Conservation (phyloP, 1,140 invertebrate genomes). For the Megalopta genalis region DNA sequence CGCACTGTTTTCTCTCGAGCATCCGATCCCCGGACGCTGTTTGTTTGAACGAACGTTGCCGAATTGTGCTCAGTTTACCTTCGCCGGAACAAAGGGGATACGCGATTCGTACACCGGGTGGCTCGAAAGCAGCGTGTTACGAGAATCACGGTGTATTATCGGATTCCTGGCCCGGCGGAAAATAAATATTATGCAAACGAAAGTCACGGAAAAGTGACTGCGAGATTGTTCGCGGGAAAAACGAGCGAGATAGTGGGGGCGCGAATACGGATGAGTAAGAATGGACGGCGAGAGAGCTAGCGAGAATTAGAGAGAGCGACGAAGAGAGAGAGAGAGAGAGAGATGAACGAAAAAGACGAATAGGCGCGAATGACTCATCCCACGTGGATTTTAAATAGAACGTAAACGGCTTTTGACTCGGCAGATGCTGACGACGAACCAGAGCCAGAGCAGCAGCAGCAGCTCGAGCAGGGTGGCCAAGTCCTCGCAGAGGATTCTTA, state of each 20-base stretch:
- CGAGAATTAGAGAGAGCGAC: background rate
- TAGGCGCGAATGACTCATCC: constrained; percentile 52
- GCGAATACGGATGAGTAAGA: background rate
- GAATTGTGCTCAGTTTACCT: no score
- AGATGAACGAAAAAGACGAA: constrained; percentile 22
- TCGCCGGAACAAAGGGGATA: no score
- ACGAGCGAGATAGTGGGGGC: background rate
- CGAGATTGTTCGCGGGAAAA: constrained; percentile 11
- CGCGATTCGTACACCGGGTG: no score
- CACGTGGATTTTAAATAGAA: constrained; percentile 65
- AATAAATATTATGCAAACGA: background rate
- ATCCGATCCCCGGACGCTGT: no score
- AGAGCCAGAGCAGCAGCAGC: constrained; percentile 69
- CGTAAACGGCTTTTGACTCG: constrained; percentile 64
- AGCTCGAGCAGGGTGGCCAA: constrained; percentile 69
- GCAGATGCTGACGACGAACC: constrained; percentile 71
- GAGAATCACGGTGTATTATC: no score
- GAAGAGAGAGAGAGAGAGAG: background rate
- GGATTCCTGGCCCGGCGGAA: no score
- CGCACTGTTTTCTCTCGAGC: no score
- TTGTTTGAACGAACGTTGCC: no score
- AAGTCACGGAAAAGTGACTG: constrained; percentile 10
- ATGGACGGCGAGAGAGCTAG: no score
- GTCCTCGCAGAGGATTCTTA: constrained; percentile 75
- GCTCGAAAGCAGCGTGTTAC: no score